phyloP scores from a whole-genome alignment of 1,140 invertebrate species.

The Hyles vespertilio region DNA sequence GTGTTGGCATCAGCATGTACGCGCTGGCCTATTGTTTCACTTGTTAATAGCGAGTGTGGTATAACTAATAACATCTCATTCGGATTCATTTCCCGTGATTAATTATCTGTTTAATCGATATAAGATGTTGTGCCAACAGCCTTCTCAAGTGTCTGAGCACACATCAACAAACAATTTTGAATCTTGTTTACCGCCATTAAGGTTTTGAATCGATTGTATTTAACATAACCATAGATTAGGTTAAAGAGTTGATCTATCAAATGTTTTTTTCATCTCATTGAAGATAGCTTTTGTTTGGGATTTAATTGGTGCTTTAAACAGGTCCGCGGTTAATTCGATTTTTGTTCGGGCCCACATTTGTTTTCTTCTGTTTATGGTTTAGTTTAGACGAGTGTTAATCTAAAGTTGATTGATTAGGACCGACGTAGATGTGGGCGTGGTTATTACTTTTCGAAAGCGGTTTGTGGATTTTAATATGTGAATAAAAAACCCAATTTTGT shows the following conservation, averaged over 20 bases:
- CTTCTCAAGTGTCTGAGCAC: constrained; percentile 45
- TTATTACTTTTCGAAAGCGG: constrained; percentile 23
- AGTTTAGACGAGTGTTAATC: constrained; percentile 57
- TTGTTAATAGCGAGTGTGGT: constrained; percentile 72
- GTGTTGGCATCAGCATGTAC: constrained; percentile 39
- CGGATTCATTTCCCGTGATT: constrained; percentile 74
- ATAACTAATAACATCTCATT: constrained; percentile 76
- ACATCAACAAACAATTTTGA: constrained; percentile 16
- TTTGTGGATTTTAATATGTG: constrained; percentile 26
- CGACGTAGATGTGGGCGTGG: constrained; percentile 39
- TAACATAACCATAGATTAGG: constrained; percentile 51
- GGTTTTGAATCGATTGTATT: constrained; percentile 25
- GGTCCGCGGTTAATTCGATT: constrained; percentile 69
- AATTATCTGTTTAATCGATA: constrained; percentile 76
- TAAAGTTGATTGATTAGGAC: constrained; percentile 68
- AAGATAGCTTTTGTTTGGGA: constrained; percentile 68
- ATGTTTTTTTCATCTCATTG: constrained; percentile 65
- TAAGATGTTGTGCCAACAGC: constrained; percentile 74
- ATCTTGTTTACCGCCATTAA: constrained; percentile 18
- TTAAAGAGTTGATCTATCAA: constrained; percentile 74
- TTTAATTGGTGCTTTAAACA: constrained; percentile 74
- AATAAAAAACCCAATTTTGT: constrained; percentile 19
- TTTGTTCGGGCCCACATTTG: constrained; percentile 52
- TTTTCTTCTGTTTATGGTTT: constrained; percentile 53
- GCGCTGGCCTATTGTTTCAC: constrained; percentile 65